Base-by-base conservation (phyloP, 1,140 invertebrate species). In the Drosophila punjabiensis region DNA sequence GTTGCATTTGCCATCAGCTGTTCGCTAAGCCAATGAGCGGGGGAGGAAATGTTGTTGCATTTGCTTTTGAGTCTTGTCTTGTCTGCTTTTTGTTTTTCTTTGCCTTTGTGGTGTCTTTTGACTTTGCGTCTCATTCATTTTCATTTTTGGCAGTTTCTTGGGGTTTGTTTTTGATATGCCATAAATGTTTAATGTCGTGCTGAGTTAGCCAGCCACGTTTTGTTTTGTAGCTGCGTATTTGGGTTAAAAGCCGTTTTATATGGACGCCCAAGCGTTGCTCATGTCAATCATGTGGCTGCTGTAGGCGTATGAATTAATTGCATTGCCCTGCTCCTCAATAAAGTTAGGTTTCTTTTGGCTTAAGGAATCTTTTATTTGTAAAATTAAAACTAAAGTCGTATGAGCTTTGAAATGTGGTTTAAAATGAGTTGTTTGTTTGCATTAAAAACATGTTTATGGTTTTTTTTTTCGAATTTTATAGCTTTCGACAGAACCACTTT, bases 181-280 rank as follows among this genome's bases (percentile, higher is more conserved):
- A 82, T 79, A 73, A 82, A 83, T 83, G 67, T 79, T 86, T 68
- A 83, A 86, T 88, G 76, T 88, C 85, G 85, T 90, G 85, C 75
- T 60, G 76, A 43, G 76, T 70, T 79, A 70, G 76, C 74, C 62
- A 45, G 66, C 76, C 83, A 88, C 85, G 84, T 79, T 87, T 82
- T 70, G 43, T 70, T 50, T 76, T 76, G 74, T 74, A 58, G 66
- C 76, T 84, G 68, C 73, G 86, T 82, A 86, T 90, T 90, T 90
- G 79, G 86, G 85, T 90, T 89, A 89, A 89, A 86, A 76, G 79
- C 30, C 82, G 67, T 79, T 83, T 80, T 80, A 77, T 80, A 73
- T 87, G 70, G 76, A 53, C 67, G 69, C 78, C 61, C 65, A 71
- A 61, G 75, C 60, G 43, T 64, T 65, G 30, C 70, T 75, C 75